phyloP scores from a whole-genome alignment of 2,113 vertebrate species.

The Calyptomena viridis region DNA sequence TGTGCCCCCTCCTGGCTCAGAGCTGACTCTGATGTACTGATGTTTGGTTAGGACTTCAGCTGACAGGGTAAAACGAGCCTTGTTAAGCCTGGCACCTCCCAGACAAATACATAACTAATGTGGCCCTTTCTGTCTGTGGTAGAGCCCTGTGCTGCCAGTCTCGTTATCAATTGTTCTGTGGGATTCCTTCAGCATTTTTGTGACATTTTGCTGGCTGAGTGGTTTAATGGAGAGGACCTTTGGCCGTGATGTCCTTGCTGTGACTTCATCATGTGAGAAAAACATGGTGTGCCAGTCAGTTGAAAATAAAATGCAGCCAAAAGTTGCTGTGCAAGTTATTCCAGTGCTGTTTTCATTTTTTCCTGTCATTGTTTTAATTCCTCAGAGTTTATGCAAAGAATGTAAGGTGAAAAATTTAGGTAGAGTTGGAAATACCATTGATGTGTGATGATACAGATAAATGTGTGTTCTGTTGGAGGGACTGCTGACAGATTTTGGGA shows the following conservation, averaged over 20 bases:
- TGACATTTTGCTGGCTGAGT: neutral
- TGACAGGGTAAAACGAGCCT: too few relatives aligned
- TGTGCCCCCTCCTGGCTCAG: neutral
- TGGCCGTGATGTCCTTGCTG: neutral
- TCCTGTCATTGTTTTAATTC: neutral
- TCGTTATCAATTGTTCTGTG: neutral
- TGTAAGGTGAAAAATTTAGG: neutral
- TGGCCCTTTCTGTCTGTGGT: rapidly evolving
- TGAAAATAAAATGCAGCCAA: rapidly evolving
- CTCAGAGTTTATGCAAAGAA: neutral
- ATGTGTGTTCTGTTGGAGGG: neutral
- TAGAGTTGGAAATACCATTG: neutral
- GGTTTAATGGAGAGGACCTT: neutral
- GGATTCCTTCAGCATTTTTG: neutral
- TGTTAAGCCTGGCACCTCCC: neutral
- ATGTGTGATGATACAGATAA: neutral
- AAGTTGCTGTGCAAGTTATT: neutral
- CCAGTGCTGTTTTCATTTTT: neutral
- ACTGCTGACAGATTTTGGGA: neutral
- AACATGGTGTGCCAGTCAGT: neutral
- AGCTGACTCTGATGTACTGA: neutral
- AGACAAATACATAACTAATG: too few relatives aligned
- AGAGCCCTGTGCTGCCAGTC: rapidly evolving
- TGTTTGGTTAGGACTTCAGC: neutral
- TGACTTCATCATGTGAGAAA: neutral